Percentiles rank a stretch among this genome's conserved stretches.
Evolutionary conservation across 92 coral and sea anemone species (phyloP).

Genomic region (Heliopora coerulea): DNA sequence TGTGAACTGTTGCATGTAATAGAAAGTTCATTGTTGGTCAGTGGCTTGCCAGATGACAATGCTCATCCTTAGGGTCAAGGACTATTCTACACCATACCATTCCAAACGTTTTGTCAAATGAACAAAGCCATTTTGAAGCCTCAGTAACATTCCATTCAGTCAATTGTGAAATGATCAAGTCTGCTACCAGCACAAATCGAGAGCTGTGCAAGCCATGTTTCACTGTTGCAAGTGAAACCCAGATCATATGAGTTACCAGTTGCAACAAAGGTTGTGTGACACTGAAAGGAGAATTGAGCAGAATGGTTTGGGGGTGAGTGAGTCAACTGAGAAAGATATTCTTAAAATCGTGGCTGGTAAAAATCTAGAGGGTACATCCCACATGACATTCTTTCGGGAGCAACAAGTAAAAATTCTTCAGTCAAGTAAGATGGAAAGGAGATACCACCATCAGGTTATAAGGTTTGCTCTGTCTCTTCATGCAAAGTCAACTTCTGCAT

Average conservation of each 20-base stretch:
- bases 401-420: constrained; percentile 51
- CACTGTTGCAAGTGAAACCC: neutral
- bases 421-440: constrained; percentile 44
- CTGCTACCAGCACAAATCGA: neutral
- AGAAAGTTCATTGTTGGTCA: neutral
- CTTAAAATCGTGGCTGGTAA: constrained; percentile 7
- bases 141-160: constrained; percentile 5
- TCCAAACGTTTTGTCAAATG: neutral
- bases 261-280: neutral
- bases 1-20: constrained; percentile 1
- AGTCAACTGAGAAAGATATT: neutral
- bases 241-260: neutral
- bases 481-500: constrained; percentile 58
- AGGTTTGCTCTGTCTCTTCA: constrained; percentile 56
- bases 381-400: constrained; percentile 52
- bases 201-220: constrained; percentile 31
- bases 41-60: constrained; percentile 15
- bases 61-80: constrained; percentile 8
- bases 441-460: constrained; percentile 56
- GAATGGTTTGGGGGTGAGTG: constrained; percentile 7
- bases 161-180: constrained; percentile 7
- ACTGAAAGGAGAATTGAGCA: neutral
- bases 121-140: neutral
- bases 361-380: constrained; percentile 34
- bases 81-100: constrained; percentile 12